Base-by-base conservation (phyloP, 2,113 vertebrate genomes). In the Chunga burmeisteri region DNA sequence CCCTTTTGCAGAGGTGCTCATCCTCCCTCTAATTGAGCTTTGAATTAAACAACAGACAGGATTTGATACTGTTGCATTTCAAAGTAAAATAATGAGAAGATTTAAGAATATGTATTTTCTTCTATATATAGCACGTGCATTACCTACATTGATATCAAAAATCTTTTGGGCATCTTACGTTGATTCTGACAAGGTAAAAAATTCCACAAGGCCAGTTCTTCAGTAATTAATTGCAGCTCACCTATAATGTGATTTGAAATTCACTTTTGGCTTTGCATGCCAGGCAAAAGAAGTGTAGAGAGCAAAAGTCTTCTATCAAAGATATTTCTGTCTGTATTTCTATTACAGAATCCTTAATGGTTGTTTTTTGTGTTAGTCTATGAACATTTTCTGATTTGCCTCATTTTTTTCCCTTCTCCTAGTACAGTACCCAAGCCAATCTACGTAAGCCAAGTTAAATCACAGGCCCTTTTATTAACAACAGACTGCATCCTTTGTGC, bases 101-200 rank as follows among this genome's bases (percentile, higher is more conserved):
- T 55, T 38, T 47, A 47, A 53, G 63, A 77, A 61, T 22, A n/a
- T 13, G 2, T n/a, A 14, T 50, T 72, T 81, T 75, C 6, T 81
- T 84, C 12, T 65, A 0, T 70, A 26, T 65, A 26, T 65, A 78
- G 10, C 20, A 14, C 1, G 2, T 2, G 2, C 23, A 71, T 77
- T 78, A 38, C 13, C 6, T 68, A 19, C 34, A 29, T 65, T 38
- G 26, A 30, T 65, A 32, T 5, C 22, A 44, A 12, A 2, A 46
- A 47, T 13, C 30, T 75, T 68, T 67, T 42, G 6, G 11, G 8
- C 30, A 10, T 82, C 34, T 61, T 62, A 2, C 4, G 32, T 84
- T 61, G 58, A 56, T 74, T 92, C n/a, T 93, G 66, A 30, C 29
- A 29, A 67, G 7, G 8, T 44, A 47, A 68, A 80, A 92, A 42